Conservation (phyloP, 2,888 invertebrate genomes). For the Copidosoma aretas region DNA sequence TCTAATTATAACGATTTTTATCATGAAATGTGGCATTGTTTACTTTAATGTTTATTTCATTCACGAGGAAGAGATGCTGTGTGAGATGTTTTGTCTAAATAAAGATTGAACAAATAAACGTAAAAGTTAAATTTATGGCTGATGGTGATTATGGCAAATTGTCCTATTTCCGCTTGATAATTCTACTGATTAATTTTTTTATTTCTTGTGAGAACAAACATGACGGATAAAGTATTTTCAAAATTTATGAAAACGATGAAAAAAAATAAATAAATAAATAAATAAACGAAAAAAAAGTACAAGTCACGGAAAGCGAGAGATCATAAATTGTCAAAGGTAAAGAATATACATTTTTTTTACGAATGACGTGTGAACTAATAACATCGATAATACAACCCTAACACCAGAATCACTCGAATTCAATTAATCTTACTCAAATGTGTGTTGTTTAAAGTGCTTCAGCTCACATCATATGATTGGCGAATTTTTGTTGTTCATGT, state of each 20-base stretch:
- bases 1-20: conserved; percentile 32
- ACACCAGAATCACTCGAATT: conserved; percentile 35
- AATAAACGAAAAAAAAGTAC: not conserved
- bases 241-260: not conserved
- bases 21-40: conserved; percentile 33
- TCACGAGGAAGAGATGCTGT: conserved; percentile 45
- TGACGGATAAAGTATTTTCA: not conserved
- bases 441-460: conserved; percentile 42
- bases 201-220: not conserved
- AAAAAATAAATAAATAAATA: not conserved
- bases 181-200: conserved; percentile 8
- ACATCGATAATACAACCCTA: conserved; percentile 36
- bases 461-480: conserved; percentile 36
- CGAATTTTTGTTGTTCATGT: conserved; percentile 34
- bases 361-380: conserved; percentile 55
- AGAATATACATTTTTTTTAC: conserved; percentile 49
- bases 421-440: conserved; percentile 38
- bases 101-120: conserved; percentile 48
- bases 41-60: conserved; percentile 39
- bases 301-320: conserved; percentile 35
- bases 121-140: conserved; percentile 51
- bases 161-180: conserved; percentile 25
- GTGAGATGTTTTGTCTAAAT: conserved; percentile 57
- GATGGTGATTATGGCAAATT: conserved; percentile 50
- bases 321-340: conserved; percentile 48